A percentile compares a stretch with the other conserved stretches of the same genome.
Conservation (phyloP, 1,140 invertebrate species). For the Lepidurus apus region DNA sequence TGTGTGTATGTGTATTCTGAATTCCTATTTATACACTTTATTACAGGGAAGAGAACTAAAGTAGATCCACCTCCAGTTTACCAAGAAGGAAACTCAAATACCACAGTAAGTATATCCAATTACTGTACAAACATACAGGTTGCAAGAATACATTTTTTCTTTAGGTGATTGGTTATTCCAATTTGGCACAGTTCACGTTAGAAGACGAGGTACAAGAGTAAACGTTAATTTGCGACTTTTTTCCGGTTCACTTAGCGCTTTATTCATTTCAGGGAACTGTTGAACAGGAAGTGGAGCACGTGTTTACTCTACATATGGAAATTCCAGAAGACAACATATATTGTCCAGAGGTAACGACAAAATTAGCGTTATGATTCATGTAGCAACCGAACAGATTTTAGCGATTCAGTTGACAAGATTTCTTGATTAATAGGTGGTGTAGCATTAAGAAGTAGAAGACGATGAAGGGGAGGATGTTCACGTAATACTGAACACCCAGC, state of each 20-base stretch:
- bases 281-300: neutral
- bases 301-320: neutral
- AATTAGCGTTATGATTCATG: neutral
- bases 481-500: neutral
- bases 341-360: neutral
- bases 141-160: neutral
- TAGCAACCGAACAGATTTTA: neutral
- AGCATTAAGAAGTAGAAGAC: neutral
- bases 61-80: neutral
- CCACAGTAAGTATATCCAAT: neutral
- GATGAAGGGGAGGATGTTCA: neutral
- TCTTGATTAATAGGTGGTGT: neutral
- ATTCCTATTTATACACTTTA: neutral
- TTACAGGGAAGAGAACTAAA: neutral
- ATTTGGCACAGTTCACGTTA: neutral
- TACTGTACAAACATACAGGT: neutral
- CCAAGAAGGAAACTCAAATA: neutral
- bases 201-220: neutral
- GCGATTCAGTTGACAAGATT: neutral
- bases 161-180: neutral
- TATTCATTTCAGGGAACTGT: neutral
- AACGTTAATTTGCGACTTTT: neutral
- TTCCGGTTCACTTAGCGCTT: neutral
- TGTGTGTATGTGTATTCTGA: neutral
- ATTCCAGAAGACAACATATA: neutral